A percentile compares a stretch with the other conserved stretches of the same genome.
Evolutionary conservation across 2,113 vertebrate species (phyloP).

Genomic region (Ochotona curzoniae): DNA sequence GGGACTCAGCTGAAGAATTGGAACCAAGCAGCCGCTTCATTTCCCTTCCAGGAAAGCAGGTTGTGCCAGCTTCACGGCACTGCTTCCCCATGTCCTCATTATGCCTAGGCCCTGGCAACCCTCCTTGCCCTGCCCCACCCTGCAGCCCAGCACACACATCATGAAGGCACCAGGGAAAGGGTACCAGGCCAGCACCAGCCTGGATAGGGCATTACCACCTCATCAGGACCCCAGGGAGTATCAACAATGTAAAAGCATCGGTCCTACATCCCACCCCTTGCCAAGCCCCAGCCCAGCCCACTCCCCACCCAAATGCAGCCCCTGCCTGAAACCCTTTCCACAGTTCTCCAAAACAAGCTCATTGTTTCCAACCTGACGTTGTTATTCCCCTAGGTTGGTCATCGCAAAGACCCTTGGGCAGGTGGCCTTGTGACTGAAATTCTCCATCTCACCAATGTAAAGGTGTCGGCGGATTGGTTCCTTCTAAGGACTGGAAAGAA

Average conservation of each 20-base stretch:
- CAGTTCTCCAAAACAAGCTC: no score
- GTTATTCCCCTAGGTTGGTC: not conserved
- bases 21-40: not conserved
- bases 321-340: not conserved
- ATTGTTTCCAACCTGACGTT: not conserved
- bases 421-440: not conserved
- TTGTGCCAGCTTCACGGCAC: not conserved
- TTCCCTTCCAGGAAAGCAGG: constrained; percentile 56
- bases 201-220: not conserved
- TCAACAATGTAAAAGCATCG: not conserved
- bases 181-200: not conserved
- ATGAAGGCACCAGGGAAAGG: not conserved
- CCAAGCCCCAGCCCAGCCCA: not conserved
- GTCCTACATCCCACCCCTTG: not conserved
- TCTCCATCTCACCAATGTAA: not conserved
- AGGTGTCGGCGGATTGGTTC: not conserved
- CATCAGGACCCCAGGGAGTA: not conserved
- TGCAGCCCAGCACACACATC: not conserved
- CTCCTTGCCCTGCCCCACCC: not conserved
- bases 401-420: not conserved
- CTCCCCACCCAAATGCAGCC: not conserved
- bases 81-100: not conserved
- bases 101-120: not conserved
- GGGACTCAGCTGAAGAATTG: constrained; percentile 71
- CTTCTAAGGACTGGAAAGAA: not conserved